Evolutionary conservation across 2,888 invertebrate species (phyloP).

Genomic region (Drosophila neoperkinsi): DNA sequence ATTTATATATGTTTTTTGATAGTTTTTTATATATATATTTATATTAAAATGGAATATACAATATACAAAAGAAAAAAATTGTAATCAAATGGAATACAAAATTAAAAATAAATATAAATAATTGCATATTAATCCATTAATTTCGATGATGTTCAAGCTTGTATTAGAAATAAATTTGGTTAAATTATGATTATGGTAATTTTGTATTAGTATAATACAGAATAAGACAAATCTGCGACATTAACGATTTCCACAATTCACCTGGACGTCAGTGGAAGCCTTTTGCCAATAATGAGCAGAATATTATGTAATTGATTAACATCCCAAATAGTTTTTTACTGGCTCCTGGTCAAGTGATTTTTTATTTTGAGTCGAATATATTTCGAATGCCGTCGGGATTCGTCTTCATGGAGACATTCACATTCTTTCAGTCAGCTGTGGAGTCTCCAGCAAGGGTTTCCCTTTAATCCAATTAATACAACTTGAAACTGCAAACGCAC

Average conservation of each 20-base stretch:
- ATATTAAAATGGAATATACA: background rate
- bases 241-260: background rate
- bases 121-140: background rate
- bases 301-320: background rate
- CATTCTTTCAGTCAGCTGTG: background rate
- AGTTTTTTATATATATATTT: background rate
- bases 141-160: background rate
- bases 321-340: background rate
- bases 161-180: background rate
- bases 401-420: background rate
- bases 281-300: background rate
- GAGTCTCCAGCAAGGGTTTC: background rate
- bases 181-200: background rate
- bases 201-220: background rate
- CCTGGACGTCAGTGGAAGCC: background rate
- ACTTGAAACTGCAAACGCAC: background rate
- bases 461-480: background rate
- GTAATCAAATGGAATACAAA: background rate
- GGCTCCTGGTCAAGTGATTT: background rate
- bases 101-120: background rate
- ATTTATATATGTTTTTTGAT: background rate
- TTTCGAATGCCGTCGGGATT: background rate
- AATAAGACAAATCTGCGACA: background rate
- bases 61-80: background rate
- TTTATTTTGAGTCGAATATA: background rate